Conservation (phyloP, 2,113 vertebrate genomes). For the Colius striatus region DNA sequence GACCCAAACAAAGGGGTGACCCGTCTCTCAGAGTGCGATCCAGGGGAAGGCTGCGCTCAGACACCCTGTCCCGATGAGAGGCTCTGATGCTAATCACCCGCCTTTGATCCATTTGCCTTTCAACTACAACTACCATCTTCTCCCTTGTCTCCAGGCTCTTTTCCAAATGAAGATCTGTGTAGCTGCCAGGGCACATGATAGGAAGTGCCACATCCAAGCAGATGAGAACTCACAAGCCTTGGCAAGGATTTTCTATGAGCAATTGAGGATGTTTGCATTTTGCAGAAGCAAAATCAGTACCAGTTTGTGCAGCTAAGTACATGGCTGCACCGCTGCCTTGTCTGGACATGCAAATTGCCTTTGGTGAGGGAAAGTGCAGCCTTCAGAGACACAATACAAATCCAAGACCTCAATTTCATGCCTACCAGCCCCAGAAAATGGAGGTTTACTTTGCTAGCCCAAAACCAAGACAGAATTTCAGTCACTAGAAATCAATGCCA, state of each 20-base stretch:
- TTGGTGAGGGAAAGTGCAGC: background rate
- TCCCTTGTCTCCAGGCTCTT: background rate
- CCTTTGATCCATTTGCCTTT: slow-evolving; percentile 53
- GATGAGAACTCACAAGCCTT: background rate
- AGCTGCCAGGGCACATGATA: background rate
- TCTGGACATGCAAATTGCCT: background rate
- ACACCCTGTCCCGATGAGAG: background rate
- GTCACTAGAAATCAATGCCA: background rate
- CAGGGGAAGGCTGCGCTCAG: background rate
- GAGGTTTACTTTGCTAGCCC: background rate
- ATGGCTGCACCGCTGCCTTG: background rate
- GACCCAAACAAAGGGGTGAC: background rate
- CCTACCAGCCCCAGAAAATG: background rate
- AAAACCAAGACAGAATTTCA: background rate
- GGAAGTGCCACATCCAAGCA: slow-evolving; percentile 40
- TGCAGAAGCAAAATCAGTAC: background rate
- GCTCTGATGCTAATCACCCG: slow-evolving; percentile 14
- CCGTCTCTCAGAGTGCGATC: background rate
- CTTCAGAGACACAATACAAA: background rate
- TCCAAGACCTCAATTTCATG: background rate
- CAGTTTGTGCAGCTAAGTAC: background rate
- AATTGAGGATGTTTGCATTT: background rate
- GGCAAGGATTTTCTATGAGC: background rate
- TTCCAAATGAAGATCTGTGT: background rate
- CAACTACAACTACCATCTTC: background rate